phyloP scores from a whole-genome alignment of 2,888 invertebrate species.

The Saturnia japonica region DNA sequence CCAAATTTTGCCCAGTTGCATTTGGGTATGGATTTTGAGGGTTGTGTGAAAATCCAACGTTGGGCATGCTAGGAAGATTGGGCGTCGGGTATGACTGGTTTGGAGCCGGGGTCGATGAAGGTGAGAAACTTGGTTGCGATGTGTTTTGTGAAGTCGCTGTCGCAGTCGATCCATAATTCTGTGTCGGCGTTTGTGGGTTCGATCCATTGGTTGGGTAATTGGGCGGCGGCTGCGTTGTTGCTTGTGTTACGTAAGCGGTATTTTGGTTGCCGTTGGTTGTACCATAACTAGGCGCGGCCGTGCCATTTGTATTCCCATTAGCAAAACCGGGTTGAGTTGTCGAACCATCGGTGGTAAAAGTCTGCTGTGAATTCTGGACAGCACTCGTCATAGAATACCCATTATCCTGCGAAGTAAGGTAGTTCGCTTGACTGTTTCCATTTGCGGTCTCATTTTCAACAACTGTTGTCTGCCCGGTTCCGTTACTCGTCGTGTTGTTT shows the following conservation, averaged over 20 bases:
- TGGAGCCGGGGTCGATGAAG: constrained; percentile 69
- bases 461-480: constrained; percentile 54
- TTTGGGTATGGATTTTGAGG: constrained; percentile 74
- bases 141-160: constrained; percentile 58
- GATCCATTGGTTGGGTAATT: constrained; percentile 62
- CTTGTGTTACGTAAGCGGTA: constrained; percentile 50
- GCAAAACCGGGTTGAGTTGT: constrained; percentile 55
- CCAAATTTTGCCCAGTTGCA: constrained; percentile 74
- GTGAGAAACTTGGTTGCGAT: constrained; percentile 63
- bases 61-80: constrained; percentile 61
- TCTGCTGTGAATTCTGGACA: constrained; percentile 56
- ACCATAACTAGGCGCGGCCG: constrained; percentile 46
- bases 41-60: constrained; percentile 58
- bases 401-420: constrained; percentile 72
- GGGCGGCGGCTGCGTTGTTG: constrained; percentile 58
- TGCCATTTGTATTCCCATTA: constrained; percentile 49
- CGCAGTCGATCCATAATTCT: constrained; percentile 49
- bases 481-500: constrained; percentile 50
- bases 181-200: constrained; percentile 49
- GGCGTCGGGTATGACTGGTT: constrained; percentile 59
- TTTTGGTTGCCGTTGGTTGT: constrained; percentile 41
- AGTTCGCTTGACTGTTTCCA: constrained; percentile 63
- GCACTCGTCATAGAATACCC: constrained; percentile 52
- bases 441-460: constrained; percentile 58
- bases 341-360: constrained; percentile 54